phyloP scores from a whole-genome alignment of 1,140 invertebrate species.

The Saccostrea cuccullata region DNA sequence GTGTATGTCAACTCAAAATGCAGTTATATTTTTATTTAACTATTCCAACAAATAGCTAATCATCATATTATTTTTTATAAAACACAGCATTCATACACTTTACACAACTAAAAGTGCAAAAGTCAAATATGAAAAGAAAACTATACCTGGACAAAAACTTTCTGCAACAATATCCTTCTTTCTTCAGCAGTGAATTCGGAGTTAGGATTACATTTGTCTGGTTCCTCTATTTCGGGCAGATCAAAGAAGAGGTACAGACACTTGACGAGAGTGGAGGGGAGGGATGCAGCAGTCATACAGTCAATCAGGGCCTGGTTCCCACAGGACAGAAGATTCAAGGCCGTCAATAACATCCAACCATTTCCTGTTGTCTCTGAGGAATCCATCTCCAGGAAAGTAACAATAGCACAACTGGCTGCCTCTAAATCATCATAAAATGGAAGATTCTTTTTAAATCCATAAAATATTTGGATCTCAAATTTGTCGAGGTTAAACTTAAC shows the following conservation, averaged over 20 bases:
- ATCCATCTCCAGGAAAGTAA: conserved; percentile 94
- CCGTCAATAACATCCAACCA: conserved; percentile 96
- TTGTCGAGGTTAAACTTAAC: neutral
- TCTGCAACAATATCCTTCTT: conserved; percentile 93
- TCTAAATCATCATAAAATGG: conserved; percentile 79
- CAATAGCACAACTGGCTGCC: conserved; percentile 95
- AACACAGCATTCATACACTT: no score
- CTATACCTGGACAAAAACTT: conserved; percentile 95
- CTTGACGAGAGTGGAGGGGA: conserved; percentile 98
- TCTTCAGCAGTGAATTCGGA: conserved; percentile 95
- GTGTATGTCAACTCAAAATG: no score
- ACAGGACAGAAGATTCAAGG: conserved; percentile 91
- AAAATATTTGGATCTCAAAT: neutral
- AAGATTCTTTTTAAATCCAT: no score
- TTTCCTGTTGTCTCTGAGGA: conserved; percentile 91
- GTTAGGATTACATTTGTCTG: conserved; percentile 81
- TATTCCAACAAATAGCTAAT: no score
- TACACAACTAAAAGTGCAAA: no score
- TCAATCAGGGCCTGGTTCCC: conserved; percentile 79
- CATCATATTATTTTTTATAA: no score
- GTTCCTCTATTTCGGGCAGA: conserved; percentile 86
- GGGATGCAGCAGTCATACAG: conserved; percentile 94
- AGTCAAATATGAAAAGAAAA: neutral
- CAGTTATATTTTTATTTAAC: no score
- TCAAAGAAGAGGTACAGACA: conserved; percentile 99